A percentile compares a stretch with the other conserved stretches of the same genome.
These are phyloP conservation scores for Lamprologus sp. DNA, from an alignment of 2,113 vertebrate species.

Conservation along the genomic window DNA sequence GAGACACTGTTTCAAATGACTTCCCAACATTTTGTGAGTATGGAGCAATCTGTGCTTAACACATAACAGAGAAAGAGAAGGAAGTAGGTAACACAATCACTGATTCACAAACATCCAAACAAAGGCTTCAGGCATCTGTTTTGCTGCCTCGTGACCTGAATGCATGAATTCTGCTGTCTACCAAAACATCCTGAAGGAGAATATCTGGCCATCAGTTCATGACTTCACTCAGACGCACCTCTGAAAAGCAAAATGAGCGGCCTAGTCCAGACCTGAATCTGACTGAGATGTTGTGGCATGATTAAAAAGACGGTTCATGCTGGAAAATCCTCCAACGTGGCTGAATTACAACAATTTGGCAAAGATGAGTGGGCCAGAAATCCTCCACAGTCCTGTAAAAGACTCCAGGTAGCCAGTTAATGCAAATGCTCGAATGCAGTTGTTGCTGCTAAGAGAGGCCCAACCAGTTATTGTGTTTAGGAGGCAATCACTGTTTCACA, in stretches of 20 bases:
- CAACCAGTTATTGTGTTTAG: neutral
- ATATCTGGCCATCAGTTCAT: neutral
- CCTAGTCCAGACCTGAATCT: neutral
- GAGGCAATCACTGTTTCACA: neutral
- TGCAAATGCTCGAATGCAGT: fast-evolving
- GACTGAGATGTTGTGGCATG: neutral
- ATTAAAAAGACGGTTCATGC: neutral
- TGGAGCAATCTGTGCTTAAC: neutral
- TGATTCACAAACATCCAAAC: neutral
- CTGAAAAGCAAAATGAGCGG: neutral
- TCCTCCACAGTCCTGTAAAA: neutral
- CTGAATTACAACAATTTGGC: neutral
- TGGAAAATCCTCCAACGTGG: neutral
- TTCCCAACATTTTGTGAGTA: neutral
- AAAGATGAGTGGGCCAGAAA: neutral
- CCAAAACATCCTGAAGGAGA: neutral
- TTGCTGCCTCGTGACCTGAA: neutral
- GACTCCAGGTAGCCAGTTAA: neutral
- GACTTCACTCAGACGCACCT: neutral
- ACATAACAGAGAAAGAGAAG: neutral
- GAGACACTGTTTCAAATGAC: neutral
- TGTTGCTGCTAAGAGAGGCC: neutral
- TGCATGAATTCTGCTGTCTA: neutral
- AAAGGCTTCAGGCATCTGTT: neutral
- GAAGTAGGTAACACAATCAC: neutral